Conservation (phyloP, 2,888 invertebrate genomes). For the Allolobophora icterica region DNA sequence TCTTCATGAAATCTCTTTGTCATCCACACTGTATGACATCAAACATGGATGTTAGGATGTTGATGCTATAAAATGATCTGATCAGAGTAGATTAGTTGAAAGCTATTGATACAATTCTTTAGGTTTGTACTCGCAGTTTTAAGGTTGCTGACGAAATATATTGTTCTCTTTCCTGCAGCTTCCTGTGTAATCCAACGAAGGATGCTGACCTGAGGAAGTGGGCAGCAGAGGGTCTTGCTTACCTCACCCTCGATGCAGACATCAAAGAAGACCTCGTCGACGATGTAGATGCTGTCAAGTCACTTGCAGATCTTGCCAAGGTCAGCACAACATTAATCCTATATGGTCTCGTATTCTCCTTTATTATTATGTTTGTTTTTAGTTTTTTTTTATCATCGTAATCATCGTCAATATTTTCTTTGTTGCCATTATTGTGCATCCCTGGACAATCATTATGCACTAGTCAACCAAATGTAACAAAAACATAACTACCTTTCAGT, state of each 20-base stretch:
- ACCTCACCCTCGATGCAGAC: constrained; percentile 94
- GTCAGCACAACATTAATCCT: constrained; percentile 52
- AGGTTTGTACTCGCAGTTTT: not conserved
- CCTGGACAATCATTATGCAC: too few relatives aligned
- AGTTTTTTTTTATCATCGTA: not conserved
- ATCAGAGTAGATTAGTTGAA: not conserved
- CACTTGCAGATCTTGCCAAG: constrained; percentile 86
- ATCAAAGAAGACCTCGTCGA: constrained; percentile 94
- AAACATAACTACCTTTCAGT: too few relatives aligned
- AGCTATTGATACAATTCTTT: not conserved
- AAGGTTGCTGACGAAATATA: not conserved
- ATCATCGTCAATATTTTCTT: too few relatives aligned
- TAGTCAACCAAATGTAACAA: too few relatives aligned
- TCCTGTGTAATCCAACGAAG: constrained; percentile 84
- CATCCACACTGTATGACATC: too few relatives aligned
- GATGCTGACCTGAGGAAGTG: constrained; percentile 89
- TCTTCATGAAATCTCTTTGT: too few relatives aligned
- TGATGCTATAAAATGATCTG: not conserved
- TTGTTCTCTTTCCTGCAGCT: constrained; percentile 66
- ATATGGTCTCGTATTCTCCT: not conserved
- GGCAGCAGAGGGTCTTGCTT: constrained; percentile 96
- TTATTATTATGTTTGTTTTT: constrained; percentile 19
- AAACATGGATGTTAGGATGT: too few relatives aligned
- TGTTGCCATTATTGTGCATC: too few relatives aligned
- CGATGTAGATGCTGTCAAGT: constrained; percentile 80